Conservation (phyloP, 1,140 invertebrate genomes). For the Megalopta genalis region DNA sequence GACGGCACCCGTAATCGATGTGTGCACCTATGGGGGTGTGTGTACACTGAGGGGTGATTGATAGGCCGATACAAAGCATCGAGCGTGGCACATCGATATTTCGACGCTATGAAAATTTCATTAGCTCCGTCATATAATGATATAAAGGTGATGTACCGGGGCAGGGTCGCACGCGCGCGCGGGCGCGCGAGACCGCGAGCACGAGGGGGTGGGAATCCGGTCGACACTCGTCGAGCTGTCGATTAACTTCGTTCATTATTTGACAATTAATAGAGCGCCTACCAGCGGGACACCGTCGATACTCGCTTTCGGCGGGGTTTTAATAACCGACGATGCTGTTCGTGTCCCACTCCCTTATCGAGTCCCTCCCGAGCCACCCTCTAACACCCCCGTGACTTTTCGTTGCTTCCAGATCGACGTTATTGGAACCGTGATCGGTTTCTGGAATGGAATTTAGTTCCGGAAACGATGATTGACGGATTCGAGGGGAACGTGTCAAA, state of each 20-base stretch:
- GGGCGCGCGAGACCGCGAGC: too few relatives aligned
- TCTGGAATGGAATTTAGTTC: conserved; percentile 4
- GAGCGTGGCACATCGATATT: conserved; percentile 70
- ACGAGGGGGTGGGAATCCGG: conserved; percentile 52
- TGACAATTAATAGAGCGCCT: conserved; percentile 66
- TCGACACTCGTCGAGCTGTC: conserved; percentile 74
- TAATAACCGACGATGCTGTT: conserved; percentile 65
- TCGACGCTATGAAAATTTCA: conserved; percentile 76
- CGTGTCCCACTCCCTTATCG: background rate
- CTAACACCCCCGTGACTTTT: background rate
- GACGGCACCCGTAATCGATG: conserved; percentile 32
- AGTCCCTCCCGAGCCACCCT: background rate
- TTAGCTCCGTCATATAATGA: conserved; percentile 74
- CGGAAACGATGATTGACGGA: conserved; percentile 7
- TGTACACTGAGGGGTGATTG: conserved; percentile 64
- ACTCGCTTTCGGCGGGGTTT: conserved; percentile 67
- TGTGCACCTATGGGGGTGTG: conserved; percentile 36
- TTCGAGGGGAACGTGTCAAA: background rate
- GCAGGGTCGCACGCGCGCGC: conserved; percentile 13
- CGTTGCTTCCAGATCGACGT: conserved; percentile 1
- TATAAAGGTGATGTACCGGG: conserved; percentile 67
- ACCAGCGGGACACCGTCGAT: conserved; percentile 53
- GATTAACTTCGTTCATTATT: conserved; percentile 78
- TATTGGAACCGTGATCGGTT: background rate
- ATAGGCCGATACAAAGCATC: conserved; percentile 64